Evolutionary conservation across 2,888 invertebrate species (phyloP).

Genomic region (Oscheius onirici): DNA sequence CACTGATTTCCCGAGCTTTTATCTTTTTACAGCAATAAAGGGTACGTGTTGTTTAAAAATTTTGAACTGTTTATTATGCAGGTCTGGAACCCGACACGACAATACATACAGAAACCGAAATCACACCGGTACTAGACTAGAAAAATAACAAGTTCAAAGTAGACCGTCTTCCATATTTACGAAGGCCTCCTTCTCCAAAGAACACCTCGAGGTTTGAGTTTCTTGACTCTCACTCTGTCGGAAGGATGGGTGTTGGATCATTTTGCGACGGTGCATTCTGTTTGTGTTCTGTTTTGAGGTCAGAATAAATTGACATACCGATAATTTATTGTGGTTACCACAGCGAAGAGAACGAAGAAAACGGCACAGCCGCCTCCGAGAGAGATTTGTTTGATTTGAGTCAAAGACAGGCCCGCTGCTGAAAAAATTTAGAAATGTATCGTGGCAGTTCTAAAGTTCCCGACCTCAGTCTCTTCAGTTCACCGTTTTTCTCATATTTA

Average conservation of each 20-base stretch:
- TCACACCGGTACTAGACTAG: not conserved
- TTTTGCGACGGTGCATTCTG: not conserved
- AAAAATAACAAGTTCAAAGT: not conserved
- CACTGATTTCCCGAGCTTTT: not conserved
- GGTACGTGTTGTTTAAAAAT: not conserved
- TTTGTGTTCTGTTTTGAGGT: no score
- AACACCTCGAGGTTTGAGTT: constrained; percentile 4
- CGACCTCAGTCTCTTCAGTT: no score
- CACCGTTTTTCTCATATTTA: not conserved
- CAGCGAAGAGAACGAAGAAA: constrained; percentile 7
- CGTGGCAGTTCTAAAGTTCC: no score
- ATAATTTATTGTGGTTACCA: constrained; percentile 7
- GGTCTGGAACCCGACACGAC: not conserved
- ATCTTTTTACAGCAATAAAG: not conserved
- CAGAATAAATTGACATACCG: no score
- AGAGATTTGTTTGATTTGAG: not conserved
- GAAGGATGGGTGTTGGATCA: not conserved
- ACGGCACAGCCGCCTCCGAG: constrained; percentile 5
- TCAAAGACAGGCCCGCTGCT: not conserved
- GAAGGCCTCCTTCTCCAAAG: constrained; percentile 9
- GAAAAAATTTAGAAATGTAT: no score
- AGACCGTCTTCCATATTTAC: not conserved
- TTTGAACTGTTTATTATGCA: constrained; percentile 14
- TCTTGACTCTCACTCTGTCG: constrained; percentile 1
- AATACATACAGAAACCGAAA: constrained; percentile 13